Percentiles rank a stretch among this genome's conserved stretches.
phyloP scores from a whole-genome alignment of 2,888 invertebrate genomes.

The Apantesis nais region DNA sequence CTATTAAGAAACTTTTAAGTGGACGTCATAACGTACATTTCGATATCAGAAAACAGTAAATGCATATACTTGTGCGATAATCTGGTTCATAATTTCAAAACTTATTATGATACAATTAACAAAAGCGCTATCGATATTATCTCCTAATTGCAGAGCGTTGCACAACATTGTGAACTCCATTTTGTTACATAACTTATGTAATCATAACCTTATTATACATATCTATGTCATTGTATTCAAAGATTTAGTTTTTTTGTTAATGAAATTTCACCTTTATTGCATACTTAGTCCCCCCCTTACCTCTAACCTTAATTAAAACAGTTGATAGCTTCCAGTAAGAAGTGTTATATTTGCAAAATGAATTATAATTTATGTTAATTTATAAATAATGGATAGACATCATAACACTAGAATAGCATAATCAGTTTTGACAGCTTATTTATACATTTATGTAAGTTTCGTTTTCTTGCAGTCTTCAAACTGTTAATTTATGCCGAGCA shows the following conservation, averaged over 20 bases:
- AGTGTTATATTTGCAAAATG: neutral
- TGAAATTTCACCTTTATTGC: neutral
- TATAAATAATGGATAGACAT: neutral
- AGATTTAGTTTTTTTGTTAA: neutral
- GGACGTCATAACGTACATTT: neutral
- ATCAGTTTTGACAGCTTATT: neutral
- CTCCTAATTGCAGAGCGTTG: slow-evolving; percentile 28
- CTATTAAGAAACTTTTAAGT: slow-evolving; percentile 1
- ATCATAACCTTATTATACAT: neutral
- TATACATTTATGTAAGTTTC: neutral
- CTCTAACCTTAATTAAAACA: neutral
- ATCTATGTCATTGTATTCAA: neutral
- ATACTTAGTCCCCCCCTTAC: neutral
- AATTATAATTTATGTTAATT: neutral
- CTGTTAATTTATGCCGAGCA: neutral
- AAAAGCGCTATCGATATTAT: slow-evolving; percentile 23
- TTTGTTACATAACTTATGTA: slow-evolving; percentile 16
- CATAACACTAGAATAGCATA: neutral
- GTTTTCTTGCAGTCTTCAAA: neutral
- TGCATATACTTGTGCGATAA: neutral
- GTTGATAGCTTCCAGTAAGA: neutral
- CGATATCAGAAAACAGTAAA: slow-evolving; percentile 4
- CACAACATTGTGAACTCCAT: slow-evolving; percentile 18
- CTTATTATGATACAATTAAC: slow-evolving; percentile 8
- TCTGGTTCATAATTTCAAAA: slow-evolving; percentile 11